Conservation (phyloP, 2,797 vertebrate genomes). For the Poeciliopsis turneri region DNA sequence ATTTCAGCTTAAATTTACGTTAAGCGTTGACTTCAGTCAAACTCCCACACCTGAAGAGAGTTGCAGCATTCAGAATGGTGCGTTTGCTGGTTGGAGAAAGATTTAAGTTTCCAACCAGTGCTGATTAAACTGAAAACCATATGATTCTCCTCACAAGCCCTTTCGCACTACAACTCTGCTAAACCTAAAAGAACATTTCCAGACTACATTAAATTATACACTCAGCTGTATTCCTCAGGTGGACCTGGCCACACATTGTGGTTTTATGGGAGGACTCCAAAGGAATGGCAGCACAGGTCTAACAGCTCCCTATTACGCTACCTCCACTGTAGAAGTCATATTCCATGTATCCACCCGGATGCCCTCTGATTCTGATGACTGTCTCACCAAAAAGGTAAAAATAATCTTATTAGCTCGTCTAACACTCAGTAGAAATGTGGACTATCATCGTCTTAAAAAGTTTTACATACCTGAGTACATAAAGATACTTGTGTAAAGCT, state of each 20-base stretch:
- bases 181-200: neutral
- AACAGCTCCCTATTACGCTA: slow-evolving; percentile 96
- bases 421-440: neutral
- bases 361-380: slow-evolving; percentile 93
- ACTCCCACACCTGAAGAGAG: neutral
- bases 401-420: neutral
- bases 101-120: neutral
- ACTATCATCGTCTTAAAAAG: neutral
- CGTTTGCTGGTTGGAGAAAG: neutral
- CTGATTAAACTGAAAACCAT: neutral
- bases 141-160: neutral
- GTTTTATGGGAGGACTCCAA: slow-evolving; percentile 98
- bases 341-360: slow-evolving; percentile 98
- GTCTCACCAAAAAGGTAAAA: slow-evolving; percentile 96
- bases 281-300: slow-evolving; percentile 97
- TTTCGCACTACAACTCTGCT: neutral
- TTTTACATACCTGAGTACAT: slow-evolving; percentile 2
- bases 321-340: slow-evolving; percentile 97
- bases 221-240: slow-evolving; percentile 80
- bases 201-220: slow-evolving; percentile 8
- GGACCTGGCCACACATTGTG: slow-evolving; percentile 93
- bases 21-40: neutral
- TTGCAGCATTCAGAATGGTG: neutral
- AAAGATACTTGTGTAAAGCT: neutral
- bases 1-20: neutral